These are phyloP conservation scores for Anisognathus igniventris DNA, from an alignment of 2,797 vertebrate genomes.

Conservation along the genomic window DNA sequence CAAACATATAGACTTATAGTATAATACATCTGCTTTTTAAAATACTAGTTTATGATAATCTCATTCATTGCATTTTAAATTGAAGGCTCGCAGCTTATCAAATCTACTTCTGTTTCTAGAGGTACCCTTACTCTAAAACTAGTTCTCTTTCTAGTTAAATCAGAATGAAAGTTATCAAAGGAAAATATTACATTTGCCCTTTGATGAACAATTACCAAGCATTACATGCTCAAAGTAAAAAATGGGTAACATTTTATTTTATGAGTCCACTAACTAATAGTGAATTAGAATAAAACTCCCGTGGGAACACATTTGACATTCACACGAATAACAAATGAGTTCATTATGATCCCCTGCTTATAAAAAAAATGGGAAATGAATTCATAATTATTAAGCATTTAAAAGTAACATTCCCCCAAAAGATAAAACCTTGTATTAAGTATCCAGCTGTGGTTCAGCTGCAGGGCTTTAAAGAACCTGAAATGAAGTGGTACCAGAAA, in stretches of 20 bases:
- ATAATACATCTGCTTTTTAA: neutral
- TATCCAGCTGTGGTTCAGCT: conserved; percentile 43
- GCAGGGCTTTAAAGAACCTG: conserved; percentile 38
- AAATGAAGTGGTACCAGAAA: conserved; percentile 31
- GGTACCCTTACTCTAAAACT: neutral
- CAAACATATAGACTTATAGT: neutral
- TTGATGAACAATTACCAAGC: conserved; percentile 44
- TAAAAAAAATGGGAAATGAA: conserved; percentile 71
- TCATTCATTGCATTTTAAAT: neutral
- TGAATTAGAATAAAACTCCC: conserved; percentile 69
- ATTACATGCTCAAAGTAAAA: conserved; percentile 49
- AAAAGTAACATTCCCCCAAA: conserved; percentile 65
- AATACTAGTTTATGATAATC: neutral
- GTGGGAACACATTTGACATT: conserved; percentile 58
- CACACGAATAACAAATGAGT: conserved; percentile 69
- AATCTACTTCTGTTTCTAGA: neutral
- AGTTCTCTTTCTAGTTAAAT: conserved; percentile 20
- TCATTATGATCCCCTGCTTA: conserved; percentile 66
- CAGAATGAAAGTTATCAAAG: conserved; percentile 17
- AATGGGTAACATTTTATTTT: conserved; percentile 60
- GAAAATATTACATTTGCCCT: conserved; percentile 41
- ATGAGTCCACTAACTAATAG: conserved; percentile 63
- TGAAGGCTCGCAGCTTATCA: neutral
- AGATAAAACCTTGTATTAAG: conserved; percentile 38
- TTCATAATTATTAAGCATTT: conserved; percentile 73